A percentile compares a stretch with the other conserved stretches of the same genome.
Evolutionary conservation across 1,140 invertebrate genomes (phyloP).

Genomic region (Halesus radiatus): DNA sequence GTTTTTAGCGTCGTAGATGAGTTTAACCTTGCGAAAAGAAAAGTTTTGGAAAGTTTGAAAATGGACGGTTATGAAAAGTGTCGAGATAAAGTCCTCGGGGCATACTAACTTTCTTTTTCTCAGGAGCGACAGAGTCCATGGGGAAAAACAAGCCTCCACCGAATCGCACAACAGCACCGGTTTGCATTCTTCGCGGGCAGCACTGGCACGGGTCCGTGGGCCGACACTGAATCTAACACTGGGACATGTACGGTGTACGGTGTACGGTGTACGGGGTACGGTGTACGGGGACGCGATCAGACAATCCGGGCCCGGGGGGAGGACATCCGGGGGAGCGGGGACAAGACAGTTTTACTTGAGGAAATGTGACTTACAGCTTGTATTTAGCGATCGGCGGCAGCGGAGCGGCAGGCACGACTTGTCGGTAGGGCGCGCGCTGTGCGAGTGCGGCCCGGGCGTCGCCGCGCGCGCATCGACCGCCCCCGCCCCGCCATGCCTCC

Average conservation of each 20-base stretch:
- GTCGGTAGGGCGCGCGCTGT: slow-evolving; percentile 62
- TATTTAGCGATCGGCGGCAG: slow-evolving; percentile 46
- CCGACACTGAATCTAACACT: slow-evolving; percentile 70
- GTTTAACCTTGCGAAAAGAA: slow-evolving; percentile 18
- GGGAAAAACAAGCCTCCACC: slow-evolving; percentile 58
- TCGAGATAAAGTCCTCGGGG: slow-evolving; percentile 43
- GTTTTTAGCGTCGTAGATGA: not conserved
- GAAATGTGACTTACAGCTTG: slow-evolving; percentile 52
- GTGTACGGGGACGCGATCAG: slow-evolving; percentile 60
- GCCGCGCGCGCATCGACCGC: slow-evolving; percentile 61
- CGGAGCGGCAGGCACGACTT: slow-evolving; percentile 52
- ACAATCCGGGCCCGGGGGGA: slow-evolving; percentile 62
- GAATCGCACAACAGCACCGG: slow-evolving; percentile 56
- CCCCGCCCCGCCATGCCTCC: slow-evolving; percentile 52
- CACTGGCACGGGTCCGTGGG: slow-evolving; percentile 61
- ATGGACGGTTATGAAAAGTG: slow-evolving; percentile 46
- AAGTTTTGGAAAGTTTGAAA: slow-evolving; percentile 41
- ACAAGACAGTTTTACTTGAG: slow-evolving; percentile 49
- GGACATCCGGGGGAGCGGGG: slow-evolving; percentile 59
- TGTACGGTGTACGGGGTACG: slow-evolving; percentile 27
- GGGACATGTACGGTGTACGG: slow-evolving; percentile 70
- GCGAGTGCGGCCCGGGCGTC: slow-evolving; percentile 61
- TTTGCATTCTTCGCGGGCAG: slow-evolving; percentile 53
- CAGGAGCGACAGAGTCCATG: slow-evolving; percentile 57
- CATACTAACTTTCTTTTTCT: slow-evolving; percentile 59